Conservation (phyloP, 2,797 vertebrate species). For the Coluber constrictor region DNA sequence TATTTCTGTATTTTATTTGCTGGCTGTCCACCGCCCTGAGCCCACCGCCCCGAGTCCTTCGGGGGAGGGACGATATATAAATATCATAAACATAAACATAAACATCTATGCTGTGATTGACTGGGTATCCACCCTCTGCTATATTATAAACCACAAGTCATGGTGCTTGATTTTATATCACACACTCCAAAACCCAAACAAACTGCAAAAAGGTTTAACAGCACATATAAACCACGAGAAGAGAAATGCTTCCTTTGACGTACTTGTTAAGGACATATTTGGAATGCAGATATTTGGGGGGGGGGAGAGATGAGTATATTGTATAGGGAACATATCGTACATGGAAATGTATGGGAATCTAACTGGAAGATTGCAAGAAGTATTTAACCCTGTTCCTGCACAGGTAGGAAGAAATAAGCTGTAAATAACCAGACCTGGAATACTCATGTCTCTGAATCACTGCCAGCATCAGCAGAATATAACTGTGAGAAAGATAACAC, state of each 20-base stretch:
- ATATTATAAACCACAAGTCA: not conserved
- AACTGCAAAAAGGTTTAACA: not conserved
- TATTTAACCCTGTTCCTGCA: conserved; percentile 54
- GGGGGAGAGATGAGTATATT: not conserved
- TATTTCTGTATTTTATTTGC: too few species aligned
- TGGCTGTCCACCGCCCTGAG: too few species aligned
- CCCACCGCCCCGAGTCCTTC: too few species aligned
- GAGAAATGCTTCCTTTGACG: not conserved
- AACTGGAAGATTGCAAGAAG: conserved; percentile 50
- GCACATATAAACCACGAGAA: not conserved
- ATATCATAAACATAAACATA: too few species aligned
- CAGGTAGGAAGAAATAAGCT: conserved; percentile 41
- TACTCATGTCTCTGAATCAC: conserved; percentile 65
- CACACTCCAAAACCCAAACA: not conserved
- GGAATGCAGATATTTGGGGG: not conserved
- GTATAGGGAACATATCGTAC: not conserved
- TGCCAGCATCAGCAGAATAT: conserved; percentile 60
- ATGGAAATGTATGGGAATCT: conserved; percentile 13
- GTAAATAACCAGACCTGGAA: conserved; percentile 62
- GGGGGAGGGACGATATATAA: too few species aligned
- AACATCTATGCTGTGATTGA: not conserved
- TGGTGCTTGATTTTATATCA: not conserved
- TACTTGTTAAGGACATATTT: not conserved
- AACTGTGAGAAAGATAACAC: conserved; percentile 54
- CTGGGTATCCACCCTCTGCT: not conserved